phyloP scores from a whole-genome alignment of 2,113 vertebrate species.

The Opisthocomus hoazin region DNA sequence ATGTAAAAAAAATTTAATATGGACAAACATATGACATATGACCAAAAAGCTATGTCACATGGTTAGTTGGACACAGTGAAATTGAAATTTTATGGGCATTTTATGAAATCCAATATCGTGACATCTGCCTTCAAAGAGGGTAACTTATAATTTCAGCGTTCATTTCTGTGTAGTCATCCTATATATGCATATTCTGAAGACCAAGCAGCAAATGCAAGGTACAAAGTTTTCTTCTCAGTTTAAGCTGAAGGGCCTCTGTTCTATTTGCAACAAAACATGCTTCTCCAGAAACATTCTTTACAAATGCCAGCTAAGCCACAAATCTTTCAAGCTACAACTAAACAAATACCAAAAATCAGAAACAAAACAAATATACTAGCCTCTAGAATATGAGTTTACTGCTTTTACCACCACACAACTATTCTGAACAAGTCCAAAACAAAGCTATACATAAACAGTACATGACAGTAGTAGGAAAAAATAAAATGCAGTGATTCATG shows the following conservation, averaged over 20 bases:
- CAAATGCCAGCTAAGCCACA: background rate
- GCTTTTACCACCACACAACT: background rate
- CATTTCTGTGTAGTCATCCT: background rate
- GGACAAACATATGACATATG: background rate
- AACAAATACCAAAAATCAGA: constrained; percentile 1
- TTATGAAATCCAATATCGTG: background rate
- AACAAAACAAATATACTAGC: background rate
- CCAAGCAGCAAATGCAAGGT: background rate
- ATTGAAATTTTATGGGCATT: background rate
- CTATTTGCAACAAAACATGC: background rate
- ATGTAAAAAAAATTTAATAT: background rate
- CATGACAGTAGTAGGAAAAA: background rate
- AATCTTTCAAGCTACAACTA: background rate
- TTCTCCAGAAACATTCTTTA: background rate
- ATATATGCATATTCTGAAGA: background rate
- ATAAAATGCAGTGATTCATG: background rate
- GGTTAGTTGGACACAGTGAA: background rate
- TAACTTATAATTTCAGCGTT: background rate
- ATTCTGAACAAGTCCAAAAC: background rate
- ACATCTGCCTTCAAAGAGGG: background rate
- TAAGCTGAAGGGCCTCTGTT: background rate
- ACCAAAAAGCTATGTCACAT: background rate
- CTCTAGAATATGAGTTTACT: background rate
- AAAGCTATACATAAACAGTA: background rate
- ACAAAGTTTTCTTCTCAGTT: background rate